Percentiles rank a stretch among this genome's conserved stretches.
phyloP scores from a whole-genome alignment of 1,140 invertebrate genomes.

The Yoshiicerus persimilis region DNA sequence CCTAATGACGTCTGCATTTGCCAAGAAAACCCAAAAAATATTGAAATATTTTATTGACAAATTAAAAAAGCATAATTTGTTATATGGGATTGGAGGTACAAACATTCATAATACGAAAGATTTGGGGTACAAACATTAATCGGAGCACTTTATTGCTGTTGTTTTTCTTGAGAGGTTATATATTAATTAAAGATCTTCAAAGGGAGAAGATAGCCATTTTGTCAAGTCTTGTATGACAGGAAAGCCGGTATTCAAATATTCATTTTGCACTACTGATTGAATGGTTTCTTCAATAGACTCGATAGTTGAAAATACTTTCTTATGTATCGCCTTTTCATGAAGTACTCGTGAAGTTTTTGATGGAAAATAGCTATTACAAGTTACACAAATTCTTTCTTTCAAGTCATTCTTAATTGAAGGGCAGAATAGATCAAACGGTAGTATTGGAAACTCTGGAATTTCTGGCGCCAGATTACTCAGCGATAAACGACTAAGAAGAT shows the following conservation, averaged over 20 bases:
- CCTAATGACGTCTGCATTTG: too few species aligned
- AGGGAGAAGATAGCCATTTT: not conserved
- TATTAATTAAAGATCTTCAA: not conserved
- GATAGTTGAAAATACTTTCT: not conserved
- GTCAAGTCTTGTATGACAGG: not conserved
- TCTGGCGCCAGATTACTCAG: not conserved
- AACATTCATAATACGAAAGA: too few species aligned
- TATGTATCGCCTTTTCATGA: not conserved
- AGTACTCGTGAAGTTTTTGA: not conserved
- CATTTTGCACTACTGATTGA: not conserved
- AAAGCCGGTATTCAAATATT: not conserved
- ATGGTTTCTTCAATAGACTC: not conserved
- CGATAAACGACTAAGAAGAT: not conserved
- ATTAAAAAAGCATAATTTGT: too few species aligned
- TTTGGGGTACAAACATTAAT: too few species aligned
- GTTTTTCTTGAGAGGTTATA: too few species aligned
- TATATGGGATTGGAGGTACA: too few species aligned
- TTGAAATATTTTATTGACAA: too few species aligned
- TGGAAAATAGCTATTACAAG: not conserved
- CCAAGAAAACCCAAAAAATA: too few species aligned
- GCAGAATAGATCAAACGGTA: slow-evolving; percentile 26
- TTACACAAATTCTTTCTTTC: not conserved
- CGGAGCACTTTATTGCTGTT: too few species aligned
- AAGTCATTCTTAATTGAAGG: not conserved
- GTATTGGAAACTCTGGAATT: not conserved